phyloP scores from a whole-genome alignment of 2,888 invertebrate species.

The Hartigia nigra region DNA sequence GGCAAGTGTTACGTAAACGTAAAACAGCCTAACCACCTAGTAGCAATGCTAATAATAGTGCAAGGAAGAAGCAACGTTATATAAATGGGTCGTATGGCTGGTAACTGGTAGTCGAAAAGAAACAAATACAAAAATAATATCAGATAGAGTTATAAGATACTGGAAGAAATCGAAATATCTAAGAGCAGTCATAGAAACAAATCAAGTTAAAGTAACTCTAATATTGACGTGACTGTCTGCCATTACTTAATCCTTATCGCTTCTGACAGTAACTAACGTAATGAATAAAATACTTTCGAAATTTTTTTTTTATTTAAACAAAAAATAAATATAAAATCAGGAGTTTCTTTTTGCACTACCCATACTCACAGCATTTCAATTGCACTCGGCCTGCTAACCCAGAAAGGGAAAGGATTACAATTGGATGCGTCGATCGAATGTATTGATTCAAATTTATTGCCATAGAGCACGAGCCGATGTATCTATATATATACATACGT shows the following conservation, averaged over 20 bases:
- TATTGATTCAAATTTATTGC: constrained; percentile 45
- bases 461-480: constrained; percentile 5
- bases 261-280: background rate
- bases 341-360: background rate
- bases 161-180: background rate
- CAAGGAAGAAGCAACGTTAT: background rate
- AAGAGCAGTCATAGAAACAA: background rate
- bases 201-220: background rate
- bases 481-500: background rate
- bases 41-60: background rate
- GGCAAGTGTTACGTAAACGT: background rate
- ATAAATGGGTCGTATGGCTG: background rate
- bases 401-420: constrained; percentile 46
- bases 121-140: background rate
- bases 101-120: background rate
- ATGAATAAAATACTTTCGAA: background rate
- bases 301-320: background rate
- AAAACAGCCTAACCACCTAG: background rate
- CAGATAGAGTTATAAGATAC: background rate
- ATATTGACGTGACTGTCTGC: background rate
- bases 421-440: constrained; percentile 28
- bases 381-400: constrained; percentile 47
- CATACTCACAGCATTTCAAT: background rate
- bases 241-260: background rate
- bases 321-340: background rate